These are phyloP conservation scores for Pandion haliaetus DNA, from an alignment of 2,113 vertebrate species.

Conservation along the genomic window DNA sequence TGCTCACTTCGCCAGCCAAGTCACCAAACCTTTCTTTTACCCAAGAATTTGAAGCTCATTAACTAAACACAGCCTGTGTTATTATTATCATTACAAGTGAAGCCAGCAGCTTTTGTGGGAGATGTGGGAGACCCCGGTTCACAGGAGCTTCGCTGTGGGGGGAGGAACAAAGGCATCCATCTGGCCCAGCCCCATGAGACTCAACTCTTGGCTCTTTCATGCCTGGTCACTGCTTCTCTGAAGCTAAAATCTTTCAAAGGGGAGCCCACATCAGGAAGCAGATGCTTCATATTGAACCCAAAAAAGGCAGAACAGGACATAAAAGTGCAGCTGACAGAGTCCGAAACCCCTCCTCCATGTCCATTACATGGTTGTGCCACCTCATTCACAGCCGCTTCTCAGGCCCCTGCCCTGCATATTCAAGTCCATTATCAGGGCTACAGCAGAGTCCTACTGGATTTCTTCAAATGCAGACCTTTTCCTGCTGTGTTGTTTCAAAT, in stretches of 20 bases:
- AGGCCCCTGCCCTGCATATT: neutral
- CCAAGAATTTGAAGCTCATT: neutral
- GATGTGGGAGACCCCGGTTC: neutral
- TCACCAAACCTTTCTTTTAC: neutral
- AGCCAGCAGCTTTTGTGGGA: conserved; percentile 37
- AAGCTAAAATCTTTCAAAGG: neutral
- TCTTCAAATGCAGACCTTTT: neutral
- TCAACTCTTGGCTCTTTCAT: neutral
- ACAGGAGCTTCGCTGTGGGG: neutral
- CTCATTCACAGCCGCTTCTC: neutral
- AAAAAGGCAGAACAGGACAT: neutral
- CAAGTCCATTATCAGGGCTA: neutral
- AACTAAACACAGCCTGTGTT: neutral
- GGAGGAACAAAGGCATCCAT: neutral
- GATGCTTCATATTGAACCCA: neutral
- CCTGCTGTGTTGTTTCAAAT: neutral
- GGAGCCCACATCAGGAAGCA: neutral
- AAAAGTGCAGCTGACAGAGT: neutral
- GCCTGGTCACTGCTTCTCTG: neutral
- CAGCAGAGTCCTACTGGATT: neutral
- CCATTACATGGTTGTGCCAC: neutral
- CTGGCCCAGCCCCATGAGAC: neutral
- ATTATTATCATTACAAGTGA: neutral
- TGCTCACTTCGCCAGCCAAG: neutral
- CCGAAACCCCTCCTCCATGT: fast-evolving